Base-by-base conservation (phyloP, 23 tunicate species). In the Phallusia fumigata region DNA sequence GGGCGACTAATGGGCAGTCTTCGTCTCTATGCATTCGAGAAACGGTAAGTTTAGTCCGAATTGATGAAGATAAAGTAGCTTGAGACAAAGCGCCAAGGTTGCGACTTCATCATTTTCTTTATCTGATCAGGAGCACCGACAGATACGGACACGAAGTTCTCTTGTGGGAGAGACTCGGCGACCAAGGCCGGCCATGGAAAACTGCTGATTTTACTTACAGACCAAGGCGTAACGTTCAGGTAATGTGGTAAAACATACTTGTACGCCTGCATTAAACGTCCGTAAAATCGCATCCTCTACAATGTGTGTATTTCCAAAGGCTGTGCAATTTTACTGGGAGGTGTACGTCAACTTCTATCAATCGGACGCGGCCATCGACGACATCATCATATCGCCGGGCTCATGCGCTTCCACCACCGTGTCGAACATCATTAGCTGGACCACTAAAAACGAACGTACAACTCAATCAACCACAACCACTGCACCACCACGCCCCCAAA, bases 321-420 rank as follows among this genome's bases (percentile, higher is more conserved):
- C 75, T 33, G 98, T 94, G 19, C 98, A 94, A 76, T 94, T 89
- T 72, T 94, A 89, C 81, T 94, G 98, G 98, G 94, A 94, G 82
- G 86, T 84, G 19, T 94, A 75, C 79, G 88, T 89, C 30, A 89
- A 79, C 85, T 94, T 52, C 84, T 94, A 94, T 85, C 98, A 94
- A 89, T 94, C 98, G 40, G 98, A 94, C 75, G 64, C 86, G 32
- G 98, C 87, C 18, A 19, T 94, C 3, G 98, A 94, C 75, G 98
- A 94, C 33, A 83, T 94, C 28, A 19, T 33, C 6, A 76, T 94
- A 32, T 64, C 33, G 1, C 44, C 80, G 19, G 93, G 92, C 16
- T 30, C 64, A n/a, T 86, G 90, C 51, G 32, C 75, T 8, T n/a
- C 84, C 19, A 65, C 84, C n/a, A 79, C 90, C 6, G 44, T 81